Base-by-base conservation (phyloP, 2,113 vertebrate genomes). In the Odobenus rosmarus region DNA sequence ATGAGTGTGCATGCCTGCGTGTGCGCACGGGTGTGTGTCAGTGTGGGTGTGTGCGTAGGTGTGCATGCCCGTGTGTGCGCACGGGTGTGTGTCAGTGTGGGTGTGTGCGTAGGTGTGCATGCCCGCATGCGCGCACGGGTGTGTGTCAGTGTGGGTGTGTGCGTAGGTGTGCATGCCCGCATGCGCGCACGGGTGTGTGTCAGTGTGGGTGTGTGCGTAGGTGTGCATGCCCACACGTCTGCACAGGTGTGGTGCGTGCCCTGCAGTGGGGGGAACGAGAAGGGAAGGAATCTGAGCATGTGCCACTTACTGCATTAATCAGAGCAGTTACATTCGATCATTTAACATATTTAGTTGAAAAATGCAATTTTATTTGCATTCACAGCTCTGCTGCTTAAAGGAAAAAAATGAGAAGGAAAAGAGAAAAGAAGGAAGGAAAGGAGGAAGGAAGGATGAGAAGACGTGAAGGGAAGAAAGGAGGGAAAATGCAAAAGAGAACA, bases 341-440 rank as follows among this genome's bases (percentile, higher is more conserved):
- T 51, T 86, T 28, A 31, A n/a, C 10, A 7, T 53, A 26, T 31
- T 92, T 33, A 72, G 19, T 57, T 46, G 24, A 86, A 93, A 81
- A 49, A 49, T 28, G 33, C 13, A 69, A n/a, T 72, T 96, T 91
- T 89, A 72, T 82, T 86, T 92, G 4, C 79, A 42, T 92, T 39
- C 64, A 62, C 36, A 10, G 9, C 5, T 85, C 28, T 80, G 24
- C 0, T 1, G 10, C 12, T 51, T 82, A 69, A 87, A 93, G 8
- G 46, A 72, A 49, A 9, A n/a, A 76, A 88, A 85, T 7, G 1
- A 67, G 15, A 71, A 24, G 51, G 46, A 95, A 59, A 26, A 42
- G 9, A 62, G 74, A 57, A 74, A 72, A 80, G 69, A 42, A 33
- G 31, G 49, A 79, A 76, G 33, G 23, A 31, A 72, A 55, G 15